These are phyloP conservation scores for Psittacula echo DNA, from an alignment of 2,797 vertebrate genomes.

Conservation along the genomic window DNA sequence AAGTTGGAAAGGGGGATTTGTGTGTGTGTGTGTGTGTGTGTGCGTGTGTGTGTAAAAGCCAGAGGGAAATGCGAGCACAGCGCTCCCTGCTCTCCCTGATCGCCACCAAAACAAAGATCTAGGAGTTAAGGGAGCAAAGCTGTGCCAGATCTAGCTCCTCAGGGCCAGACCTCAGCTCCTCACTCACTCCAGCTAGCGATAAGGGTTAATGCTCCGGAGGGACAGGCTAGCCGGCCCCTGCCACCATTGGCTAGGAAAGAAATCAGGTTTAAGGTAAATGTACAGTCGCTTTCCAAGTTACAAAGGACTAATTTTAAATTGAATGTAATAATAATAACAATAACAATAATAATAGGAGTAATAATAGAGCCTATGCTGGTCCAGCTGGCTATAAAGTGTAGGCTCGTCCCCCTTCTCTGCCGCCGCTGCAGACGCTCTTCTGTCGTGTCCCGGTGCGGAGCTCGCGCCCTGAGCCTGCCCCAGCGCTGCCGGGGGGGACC, in stretches of 20 bases:
- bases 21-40: not conserved
- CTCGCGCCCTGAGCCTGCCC: not conserved
- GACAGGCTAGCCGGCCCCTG: constrained; percentile 49
- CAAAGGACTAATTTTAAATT: not conserved
- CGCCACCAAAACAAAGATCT: constrained; percentile 74
- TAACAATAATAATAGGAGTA: not conserved
- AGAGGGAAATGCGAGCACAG: constrained; percentile 61
- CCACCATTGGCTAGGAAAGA: constrained; percentile 61
- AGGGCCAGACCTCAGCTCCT: constrained; percentile 69
- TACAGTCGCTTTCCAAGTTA: not conserved
- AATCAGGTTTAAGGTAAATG: constrained; percentile 54
- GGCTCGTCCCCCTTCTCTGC: not conserved
- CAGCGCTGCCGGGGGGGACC: not conserved
- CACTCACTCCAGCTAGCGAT: constrained; percentile 48
- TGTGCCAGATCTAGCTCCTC: constrained; percentile 62
- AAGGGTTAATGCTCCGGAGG: constrained; percentile 65
- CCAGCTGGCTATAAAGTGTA: not conserved
- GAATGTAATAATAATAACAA: not conserved
- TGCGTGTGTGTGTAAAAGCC: constrained; percentile 31
- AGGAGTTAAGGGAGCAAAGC: constrained; percentile 70
- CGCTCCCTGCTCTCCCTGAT: constrained; percentile 67
- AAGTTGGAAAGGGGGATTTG: constrained; percentile 56
- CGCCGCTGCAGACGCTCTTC: not conserved
- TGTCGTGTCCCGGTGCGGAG: not conserved
- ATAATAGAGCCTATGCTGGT: not conserved